These are phyloP conservation scores for Perdita meconis DNA, from an alignment of 2,888 invertebrate genomes.

Conservation along the genomic window DNA sequence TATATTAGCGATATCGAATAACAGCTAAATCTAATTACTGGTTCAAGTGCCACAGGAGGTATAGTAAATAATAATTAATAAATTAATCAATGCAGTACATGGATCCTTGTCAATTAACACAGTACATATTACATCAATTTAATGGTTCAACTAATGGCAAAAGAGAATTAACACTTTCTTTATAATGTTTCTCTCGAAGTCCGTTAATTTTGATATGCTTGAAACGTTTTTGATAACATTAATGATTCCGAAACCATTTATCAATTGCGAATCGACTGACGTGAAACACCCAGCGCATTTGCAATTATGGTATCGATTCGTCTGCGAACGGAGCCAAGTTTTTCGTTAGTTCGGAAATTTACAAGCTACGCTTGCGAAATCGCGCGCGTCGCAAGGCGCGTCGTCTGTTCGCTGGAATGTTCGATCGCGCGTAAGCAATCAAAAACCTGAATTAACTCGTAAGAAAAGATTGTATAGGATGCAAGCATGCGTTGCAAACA, in stretches of 20 bases:
- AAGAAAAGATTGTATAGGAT: conserved; percentile 42
- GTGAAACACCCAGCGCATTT: background rate
- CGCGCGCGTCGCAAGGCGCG: conserved; percentile 24
- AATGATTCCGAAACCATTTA: background rate
- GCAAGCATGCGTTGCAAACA: conserved; percentile 47
- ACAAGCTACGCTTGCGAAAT: background rate
- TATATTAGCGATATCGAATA: background rate
- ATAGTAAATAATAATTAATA: background rate
- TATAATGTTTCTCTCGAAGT: background rate
- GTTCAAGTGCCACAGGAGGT: background rate
- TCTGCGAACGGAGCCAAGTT: background rate
- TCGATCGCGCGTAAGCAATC: conserved; percentile 61
- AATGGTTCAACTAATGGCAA: background rate
- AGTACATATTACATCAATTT: background rate
- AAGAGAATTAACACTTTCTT: background rate
- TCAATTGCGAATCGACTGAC: background rate
- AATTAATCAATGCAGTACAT: too few relatives aligned
- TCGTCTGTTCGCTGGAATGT: conserved; percentile 51
- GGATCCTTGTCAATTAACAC: too few relatives aligned
- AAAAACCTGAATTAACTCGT: conserved; percentile 49
- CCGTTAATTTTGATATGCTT: background rate
- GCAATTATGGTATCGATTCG: conserved; percentile 3
- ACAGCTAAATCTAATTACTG: too few relatives aligned
- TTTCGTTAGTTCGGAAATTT: background rate
- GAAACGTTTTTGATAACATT: background rate